These are phyloP conservation scores for Bombus ignitus DNA, from an alignment of 1,140 invertebrate species.

Conservation along the genomic window DNA sequence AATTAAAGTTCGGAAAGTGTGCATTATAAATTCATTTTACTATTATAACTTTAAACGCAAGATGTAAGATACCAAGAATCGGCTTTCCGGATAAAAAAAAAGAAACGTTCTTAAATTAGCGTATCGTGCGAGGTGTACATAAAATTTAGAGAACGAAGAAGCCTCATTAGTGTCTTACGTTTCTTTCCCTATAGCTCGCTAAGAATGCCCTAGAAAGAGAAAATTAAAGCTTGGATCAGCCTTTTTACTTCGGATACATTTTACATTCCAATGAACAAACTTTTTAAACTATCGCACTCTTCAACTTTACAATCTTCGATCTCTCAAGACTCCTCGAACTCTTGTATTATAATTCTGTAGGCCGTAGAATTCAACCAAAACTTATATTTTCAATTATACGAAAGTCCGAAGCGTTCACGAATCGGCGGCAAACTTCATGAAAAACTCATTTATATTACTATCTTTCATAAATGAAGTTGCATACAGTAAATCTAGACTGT, in stretches of 20 bases:
- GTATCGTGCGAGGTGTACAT: not conserved
- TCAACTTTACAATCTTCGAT: not conserved
- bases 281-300: not conserved
- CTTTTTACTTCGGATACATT: not conserved
- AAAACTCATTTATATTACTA: not conserved
- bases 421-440: not conserved
- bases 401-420: not conserved
- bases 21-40: not conserved
- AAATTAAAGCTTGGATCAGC: not conserved
- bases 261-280: not conserved
- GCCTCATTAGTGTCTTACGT: not conserved
- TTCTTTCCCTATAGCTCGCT: not conserved
- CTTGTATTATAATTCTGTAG: slow-evolving; percentile 7
- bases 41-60: not conserved
- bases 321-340: not conserved
- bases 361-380: not conserved
- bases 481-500: not conserved
- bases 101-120: not conserved
- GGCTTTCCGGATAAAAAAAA: too few relatives aligned
- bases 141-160: not conserved
- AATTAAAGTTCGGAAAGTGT: not conserved
- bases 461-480: not conserved
- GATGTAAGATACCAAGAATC: not conserved
- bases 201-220: not conserved
- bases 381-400: slow-evolving; percentile 19